These are phyloP conservation scores for Paguma larvata DNA, from an alignment of 2,797 vertebrate genomes.

Conservation along the genomic window DNA sequence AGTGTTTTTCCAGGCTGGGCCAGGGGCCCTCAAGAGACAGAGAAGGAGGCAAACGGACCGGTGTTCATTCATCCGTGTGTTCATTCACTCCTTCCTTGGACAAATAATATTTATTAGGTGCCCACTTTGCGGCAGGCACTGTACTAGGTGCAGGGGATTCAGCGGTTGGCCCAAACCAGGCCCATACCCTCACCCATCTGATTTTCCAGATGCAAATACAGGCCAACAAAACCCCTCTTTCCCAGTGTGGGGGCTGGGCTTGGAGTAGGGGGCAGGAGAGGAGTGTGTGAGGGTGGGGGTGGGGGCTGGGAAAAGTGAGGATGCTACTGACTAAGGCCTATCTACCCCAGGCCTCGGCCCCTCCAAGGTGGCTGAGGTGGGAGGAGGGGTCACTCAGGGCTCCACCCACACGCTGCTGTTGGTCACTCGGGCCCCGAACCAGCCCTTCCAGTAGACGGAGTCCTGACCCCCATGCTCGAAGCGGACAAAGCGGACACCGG, in stretches of 20 bases:
- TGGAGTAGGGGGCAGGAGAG: not conserved
- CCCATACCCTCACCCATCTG: not conserved
- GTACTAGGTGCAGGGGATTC: constrained; percentile 14
- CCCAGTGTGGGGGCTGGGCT: not conserved
- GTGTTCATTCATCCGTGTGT: not conserved
- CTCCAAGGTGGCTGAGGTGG: not conserved
- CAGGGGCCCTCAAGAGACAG: constrained; percentile 51
- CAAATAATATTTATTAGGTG: constrained; percentile 75
- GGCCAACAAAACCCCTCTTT: not conserved
- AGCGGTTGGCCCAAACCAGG: not conserved
- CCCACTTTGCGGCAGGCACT: constrained; percentile 42
- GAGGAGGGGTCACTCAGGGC: constrained; percentile 82
- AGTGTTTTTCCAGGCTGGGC: constrained; percentile 76
- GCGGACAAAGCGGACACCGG: constrained; percentile 92
- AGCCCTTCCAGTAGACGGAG: constrained; percentile 95
- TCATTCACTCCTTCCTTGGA: constrained; percentile 56
- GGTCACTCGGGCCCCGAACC: constrained; percentile 95
- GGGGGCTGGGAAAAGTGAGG: not conserved
- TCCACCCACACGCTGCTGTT: constrained; percentile 93
- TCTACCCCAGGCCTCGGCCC: not conserved
- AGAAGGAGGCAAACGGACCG: not conserved
- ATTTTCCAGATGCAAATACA: constrained; percentile 2
- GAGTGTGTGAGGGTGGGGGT: not conserved
- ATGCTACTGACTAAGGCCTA: constrained; percentile 55
- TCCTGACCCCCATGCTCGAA: constrained; percentile 97